Conservation (phyloP, 2,888 invertebrate genomes). For the Thecophora atra region DNA sequence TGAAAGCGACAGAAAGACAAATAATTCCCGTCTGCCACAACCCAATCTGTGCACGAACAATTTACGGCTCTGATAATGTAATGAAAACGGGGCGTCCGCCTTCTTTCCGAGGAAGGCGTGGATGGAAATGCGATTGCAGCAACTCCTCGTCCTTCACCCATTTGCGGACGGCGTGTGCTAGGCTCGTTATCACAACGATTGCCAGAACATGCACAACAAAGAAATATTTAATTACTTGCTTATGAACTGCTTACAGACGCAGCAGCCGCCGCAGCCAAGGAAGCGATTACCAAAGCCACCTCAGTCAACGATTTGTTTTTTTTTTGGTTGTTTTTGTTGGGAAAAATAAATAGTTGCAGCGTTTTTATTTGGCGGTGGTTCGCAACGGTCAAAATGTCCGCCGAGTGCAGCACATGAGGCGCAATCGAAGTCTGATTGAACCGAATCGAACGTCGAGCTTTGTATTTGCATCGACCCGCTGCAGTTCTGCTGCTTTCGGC, state of each 20-base stretch:
- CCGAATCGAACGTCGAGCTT: neutral
- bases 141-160: neutral
- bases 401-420: slow-evolving; percentile 15
- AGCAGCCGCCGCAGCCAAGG: neutral
- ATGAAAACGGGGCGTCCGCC: slow-evolving; percentile 55
- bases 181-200: neutral
- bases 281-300: slow-evolving; percentile 18
- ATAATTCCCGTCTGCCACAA: neutral
- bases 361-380: slow-evolving; percentile 17
- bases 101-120: neutral
- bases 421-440: neutral
- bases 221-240: slow-evolving; percentile 16
- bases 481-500: neutral
- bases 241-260: neutral
- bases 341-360: slow-evolving; percentile 6
- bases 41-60: neutral
- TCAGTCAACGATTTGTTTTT: neutral
- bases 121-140: neutral
- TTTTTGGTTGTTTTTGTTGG: neutral
- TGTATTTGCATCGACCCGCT: slow-evolving; percentile 3
- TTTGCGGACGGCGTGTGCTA: neutral
- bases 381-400: slow-evolving; percentile 14
- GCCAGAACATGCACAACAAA: slow-evolving; percentile 3
- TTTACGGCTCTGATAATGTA: slow-evolving; percentile 22
- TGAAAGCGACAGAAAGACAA: slow-evolving; percentile 36